phyloP scores from a whole-genome alignment of 2,888 invertebrate species.

The Choristoneura rosaceana region DNA sequence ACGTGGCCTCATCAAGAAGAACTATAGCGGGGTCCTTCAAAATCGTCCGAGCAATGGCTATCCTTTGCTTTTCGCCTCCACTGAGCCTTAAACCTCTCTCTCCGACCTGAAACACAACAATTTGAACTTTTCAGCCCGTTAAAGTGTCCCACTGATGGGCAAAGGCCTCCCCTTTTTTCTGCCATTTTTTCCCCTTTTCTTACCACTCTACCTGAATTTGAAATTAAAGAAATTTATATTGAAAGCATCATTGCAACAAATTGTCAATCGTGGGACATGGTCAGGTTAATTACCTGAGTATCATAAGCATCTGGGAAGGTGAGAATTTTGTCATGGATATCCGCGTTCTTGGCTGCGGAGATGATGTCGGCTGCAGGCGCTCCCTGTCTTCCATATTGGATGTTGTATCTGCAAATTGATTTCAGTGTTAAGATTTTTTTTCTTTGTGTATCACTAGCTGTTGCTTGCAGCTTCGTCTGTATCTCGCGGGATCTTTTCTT shows the following conservation, averaged over 20 bases:
- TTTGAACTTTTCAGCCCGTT: not conserved
- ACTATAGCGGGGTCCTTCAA: conserved; percentile 96
- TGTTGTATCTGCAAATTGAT: conserved; percentile 89
- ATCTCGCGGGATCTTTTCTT: too few species aligned
- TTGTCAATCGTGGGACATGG: not conserved
- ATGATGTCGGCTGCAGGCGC: conserved; percentile 93
- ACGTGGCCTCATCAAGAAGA: conserved; percentile 97
- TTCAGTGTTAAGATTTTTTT: not conserved
- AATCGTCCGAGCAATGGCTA: conserved; percentile 98
- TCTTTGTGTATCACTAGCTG: too few species aligned
- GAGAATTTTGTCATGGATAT: conserved; percentile 96
- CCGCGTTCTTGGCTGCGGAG: conserved; percentile 95
- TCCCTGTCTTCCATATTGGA: conserved; percentile 94
- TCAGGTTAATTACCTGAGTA: conserved; percentile 85
- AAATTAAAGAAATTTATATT: too few species aligned
- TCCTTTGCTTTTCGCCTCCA: conserved; percentile 98
- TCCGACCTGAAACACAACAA: conserved; percentile 88
- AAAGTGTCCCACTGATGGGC: too few species aligned
- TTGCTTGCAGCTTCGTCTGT: too few species aligned
- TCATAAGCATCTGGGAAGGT: conserved; percentile 96
- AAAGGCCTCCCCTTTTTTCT: too few species aligned
- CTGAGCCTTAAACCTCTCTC: conserved; percentile 97
- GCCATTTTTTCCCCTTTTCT: too few species aligned
- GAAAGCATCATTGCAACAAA: too few species aligned
- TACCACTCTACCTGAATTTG: too few species aligned